Conservation (phyloP, 2,113 vertebrate genomes). For the Bos javanicus region DNA sequence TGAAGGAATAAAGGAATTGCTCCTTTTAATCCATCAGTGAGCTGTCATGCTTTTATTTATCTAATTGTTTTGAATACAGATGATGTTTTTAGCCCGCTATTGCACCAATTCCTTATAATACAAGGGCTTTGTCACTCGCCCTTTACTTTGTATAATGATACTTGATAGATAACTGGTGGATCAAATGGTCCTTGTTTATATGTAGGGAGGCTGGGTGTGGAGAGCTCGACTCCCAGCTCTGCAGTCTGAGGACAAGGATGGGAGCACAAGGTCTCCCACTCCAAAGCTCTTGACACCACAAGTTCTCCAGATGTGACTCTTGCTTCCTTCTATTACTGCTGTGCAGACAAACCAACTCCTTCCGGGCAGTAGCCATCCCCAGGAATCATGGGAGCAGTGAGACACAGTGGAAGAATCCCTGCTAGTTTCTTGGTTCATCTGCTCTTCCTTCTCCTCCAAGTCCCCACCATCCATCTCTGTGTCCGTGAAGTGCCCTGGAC, state of each 20-base stretch:
- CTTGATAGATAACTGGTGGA: neutral
- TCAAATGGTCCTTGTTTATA: neutral
- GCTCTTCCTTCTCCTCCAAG: neutral
- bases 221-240: neutral
- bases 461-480: neutral
- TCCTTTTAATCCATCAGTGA: neutral
- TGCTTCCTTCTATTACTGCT: neutral
- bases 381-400: neutral
- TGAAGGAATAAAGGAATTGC: neutral
- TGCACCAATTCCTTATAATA: neutral
- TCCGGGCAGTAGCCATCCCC: neutral
- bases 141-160: neutral
- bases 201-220: neutral
- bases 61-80: neutral
- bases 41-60: neutral
- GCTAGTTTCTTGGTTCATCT: neutral
- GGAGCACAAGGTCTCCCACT: neutral
- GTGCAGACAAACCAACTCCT: neutral
- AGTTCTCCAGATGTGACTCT: neutral
- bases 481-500: neutral
- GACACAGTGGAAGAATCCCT: neutral
- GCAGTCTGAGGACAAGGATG: neutral
- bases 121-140: neutral
- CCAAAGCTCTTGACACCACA: neutral
- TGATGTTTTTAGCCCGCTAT: neutral